Percentiles rank a stretch among this genome's conserved stretches.
Evolutionary conservation across 1,140 invertebrate species (phyloP).

Genomic region (Camponotus floridanus): DNA sequence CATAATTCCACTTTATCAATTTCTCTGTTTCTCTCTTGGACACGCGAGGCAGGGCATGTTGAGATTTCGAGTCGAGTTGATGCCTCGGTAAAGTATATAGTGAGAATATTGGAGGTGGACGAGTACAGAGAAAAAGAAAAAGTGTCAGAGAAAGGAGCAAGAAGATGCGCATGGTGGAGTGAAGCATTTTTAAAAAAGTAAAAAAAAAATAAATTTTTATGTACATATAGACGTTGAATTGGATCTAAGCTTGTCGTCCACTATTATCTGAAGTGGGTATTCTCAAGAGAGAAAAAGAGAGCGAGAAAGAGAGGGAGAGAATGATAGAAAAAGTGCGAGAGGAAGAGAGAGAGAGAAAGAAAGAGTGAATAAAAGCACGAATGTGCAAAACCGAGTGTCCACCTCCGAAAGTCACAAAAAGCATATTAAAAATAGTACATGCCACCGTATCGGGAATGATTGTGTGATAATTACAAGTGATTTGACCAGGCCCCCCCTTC

Average conservation of each 20-base stretch:
- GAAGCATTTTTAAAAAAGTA: constrained; percentile 34
- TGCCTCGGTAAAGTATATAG: constrained; percentile 17
- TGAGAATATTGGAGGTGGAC: constrained; percentile 63
- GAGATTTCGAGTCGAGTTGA: constrained; percentile 11
- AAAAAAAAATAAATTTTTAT: constrained; percentile 4
- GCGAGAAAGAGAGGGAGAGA: neutral
- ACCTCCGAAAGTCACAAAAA: constrained; percentile 79
- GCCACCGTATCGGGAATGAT: constrained; percentile 83
- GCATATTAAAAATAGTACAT: constrained; percentile 80
- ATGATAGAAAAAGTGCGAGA: neutral
- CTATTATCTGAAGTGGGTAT: neutral
- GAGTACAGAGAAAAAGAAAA: neutral
- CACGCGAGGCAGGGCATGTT: neutral
- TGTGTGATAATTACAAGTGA: constrained; percentile 85
- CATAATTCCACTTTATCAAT: neutral
- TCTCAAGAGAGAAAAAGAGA: neutral
- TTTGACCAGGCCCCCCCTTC: constrained; percentile 84
- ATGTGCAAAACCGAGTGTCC: constrained; percentile 64
- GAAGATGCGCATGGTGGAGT: neutral
- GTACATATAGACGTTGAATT: neutral
- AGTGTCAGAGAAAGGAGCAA: neutral
- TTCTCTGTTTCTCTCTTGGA: constrained; percentile 33
- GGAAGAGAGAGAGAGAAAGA: neutral
- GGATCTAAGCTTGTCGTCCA: constrained; percentile 27
- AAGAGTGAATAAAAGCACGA: constrained; percentile 7